Conservation (phyloP, 2,797 vertebrate species). For the Argentina silus region DNA sequence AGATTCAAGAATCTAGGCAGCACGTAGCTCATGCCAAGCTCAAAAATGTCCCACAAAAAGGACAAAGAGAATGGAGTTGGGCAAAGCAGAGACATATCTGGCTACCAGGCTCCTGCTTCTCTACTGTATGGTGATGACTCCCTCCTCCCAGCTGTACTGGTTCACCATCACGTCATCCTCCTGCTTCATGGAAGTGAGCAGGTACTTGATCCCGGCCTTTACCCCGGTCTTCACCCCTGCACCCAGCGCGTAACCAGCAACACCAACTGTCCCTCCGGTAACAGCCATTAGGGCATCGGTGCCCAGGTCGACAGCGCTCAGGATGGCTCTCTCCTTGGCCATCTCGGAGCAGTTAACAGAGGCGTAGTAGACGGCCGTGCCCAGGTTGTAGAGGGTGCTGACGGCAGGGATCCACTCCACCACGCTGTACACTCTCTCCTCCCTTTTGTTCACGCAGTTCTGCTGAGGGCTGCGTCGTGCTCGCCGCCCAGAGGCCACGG, state of each 20-base stretch:
- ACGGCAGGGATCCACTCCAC: constrained; percentile 83
- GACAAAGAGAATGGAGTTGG: neutral
- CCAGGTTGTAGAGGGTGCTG: constrained; percentile 86
- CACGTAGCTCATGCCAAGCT: too few relatives aligned
- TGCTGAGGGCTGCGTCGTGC: constrained; percentile 52
- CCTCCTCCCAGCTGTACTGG: constrained; percentile 70
- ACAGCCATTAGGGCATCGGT: constrained; percentile 81
- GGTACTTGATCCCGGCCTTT: constrained; percentile 80
- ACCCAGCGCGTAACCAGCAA: constrained; percentile 72
- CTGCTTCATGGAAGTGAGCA: constrained; percentile 76
- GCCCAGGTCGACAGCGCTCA: constrained; percentile 83
- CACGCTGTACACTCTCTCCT: constrained; percentile 74
- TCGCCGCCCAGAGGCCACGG: constrained; percentile 12
- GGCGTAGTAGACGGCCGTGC: constrained; percentile 88
- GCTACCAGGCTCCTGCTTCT: constrained; percentile 9
- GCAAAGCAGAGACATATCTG: constrained; percentile 2
- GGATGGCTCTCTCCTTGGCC: constrained; percentile 83
- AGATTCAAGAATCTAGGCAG: too few relatives aligned
- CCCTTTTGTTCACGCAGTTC: constrained; percentile 73
- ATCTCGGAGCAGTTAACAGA: constrained; percentile 78
- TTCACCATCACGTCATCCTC: constrained; percentile 76
- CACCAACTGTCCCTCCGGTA: constrained; percentile 65
- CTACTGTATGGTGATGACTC: constrained; percentile 61
- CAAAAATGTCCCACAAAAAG: too few relatives aligned
- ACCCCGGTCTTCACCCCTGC: constrained; percentile 81